Evolutionary conservation across 2,797 vertebrate species (phyloP).

Genomic region (Coreius guichenoti): DNA sequence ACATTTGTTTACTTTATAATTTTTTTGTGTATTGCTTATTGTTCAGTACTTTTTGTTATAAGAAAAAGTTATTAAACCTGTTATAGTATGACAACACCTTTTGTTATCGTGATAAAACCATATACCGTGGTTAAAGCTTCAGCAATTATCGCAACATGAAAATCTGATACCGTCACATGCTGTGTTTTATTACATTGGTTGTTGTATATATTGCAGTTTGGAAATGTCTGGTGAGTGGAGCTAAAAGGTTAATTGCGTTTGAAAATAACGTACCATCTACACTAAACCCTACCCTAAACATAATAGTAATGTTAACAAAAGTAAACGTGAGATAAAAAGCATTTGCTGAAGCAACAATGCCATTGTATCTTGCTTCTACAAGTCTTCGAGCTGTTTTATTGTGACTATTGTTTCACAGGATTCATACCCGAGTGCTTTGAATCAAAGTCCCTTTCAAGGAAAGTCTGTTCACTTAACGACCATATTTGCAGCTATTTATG

Average conservation of each 20-base stretch:
- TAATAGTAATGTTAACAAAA: background rate
- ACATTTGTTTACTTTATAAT: no score
- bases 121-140: no score
- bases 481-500: background rate
- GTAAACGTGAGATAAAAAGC: background rate
- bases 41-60: no score
- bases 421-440: background rate
- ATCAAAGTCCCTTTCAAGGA: background rate
- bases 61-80: no score
- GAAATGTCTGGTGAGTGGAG: background rate
- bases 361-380: background rate
- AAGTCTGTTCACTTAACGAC: background rate
- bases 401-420: background rate
- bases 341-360: background rate
- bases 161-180: no score
- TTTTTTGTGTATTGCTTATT: no score
- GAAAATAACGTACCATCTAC: background rate
- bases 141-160: no score
- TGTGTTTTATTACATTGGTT: no score
- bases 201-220: no score
- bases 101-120: no score
- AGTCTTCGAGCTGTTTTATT: background rate
- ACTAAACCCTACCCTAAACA: background rate
- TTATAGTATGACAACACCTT: no score
- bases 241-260: background rate